phyloP scores from a whole-genome alignment of 1,140 invertebrate species.

The Thaumatotibia leucotreta region DNA sequence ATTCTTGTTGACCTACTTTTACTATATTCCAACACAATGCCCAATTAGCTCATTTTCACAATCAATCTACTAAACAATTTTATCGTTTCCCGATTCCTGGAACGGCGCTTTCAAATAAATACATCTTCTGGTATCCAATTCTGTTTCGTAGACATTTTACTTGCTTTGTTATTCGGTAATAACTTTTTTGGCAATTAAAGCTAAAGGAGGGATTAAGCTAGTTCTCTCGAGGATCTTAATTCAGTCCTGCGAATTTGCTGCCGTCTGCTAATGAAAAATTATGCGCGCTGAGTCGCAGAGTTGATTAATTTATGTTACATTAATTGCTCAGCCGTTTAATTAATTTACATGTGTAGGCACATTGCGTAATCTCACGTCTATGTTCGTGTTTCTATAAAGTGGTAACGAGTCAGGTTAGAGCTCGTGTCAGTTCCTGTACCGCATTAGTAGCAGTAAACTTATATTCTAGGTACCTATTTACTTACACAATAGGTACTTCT shows the following conservation, averaged over 20 bases:
- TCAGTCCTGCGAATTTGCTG: conserved; percentile 11
- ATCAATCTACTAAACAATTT: conserved; percentile 13
- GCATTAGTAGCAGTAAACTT: too few relatives aligned
- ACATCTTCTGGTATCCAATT: neutral
- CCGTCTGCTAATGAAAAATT: conserved; percentile 29
- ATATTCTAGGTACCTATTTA: neutral
- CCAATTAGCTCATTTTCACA: conserved; percentile 12
- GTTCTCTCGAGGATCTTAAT: conserved; percentile 14
- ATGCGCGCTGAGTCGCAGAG: conserved; percentile 17
- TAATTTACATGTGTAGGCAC: neutral
- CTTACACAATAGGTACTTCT: neutral
- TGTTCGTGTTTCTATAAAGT: neutral
- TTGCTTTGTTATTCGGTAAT: neutral
- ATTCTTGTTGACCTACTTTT: conserved; percentile 27
- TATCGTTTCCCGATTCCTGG: conserved; percentile 24
- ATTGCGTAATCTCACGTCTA: neutral
- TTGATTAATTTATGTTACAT: conserved; percentile 23
- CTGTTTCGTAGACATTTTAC: neutral
- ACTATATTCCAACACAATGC: conserved; percentile 16
- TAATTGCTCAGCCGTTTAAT: conserved; percentile 24
- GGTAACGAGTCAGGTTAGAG: neutral
- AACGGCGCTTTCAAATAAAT: neutral
- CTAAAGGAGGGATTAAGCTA: neutral
- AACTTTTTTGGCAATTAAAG: conserved; percentile 4
- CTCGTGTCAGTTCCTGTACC: neutral